Evolutionary conservation across 2,888 invertebrate genomes (phyloP).

Genomic region (Euspilapteryx auroguttella): DNA sequence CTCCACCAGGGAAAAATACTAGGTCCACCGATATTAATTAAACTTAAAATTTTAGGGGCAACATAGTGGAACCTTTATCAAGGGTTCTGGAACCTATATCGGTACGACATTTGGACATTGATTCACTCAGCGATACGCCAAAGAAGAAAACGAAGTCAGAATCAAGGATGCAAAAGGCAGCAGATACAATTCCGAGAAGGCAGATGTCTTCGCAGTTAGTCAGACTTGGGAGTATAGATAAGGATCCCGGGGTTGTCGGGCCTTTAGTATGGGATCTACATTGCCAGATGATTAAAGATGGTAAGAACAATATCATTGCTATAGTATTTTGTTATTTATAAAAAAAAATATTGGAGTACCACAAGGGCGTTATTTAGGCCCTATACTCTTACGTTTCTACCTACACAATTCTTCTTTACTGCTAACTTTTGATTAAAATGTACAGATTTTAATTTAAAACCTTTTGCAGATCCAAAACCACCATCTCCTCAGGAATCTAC

Average conservation of each 20-base stretch:
- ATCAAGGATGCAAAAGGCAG: conserved; percentile 39
- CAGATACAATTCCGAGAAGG: conserved; percentile 30
- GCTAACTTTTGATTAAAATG: too few species aligned
- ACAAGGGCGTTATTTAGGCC: too few species aligned
- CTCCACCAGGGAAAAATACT: too few species aligned
- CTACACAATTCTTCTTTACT: too few species aligned
- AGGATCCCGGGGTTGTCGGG: conserved; percentile 82
- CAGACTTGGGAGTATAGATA: conserved; percentile 73
- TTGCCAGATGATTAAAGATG: conserved; percentile 66
- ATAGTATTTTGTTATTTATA: not conserved
- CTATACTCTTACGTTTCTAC: too few species aligned
- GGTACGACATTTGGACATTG: conserved; percentile 70
- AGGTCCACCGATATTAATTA: too few species aligned
- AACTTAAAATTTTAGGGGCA: conserved; percentile 63
- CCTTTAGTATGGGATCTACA: conserved; percentile 84
- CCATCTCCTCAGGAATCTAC: too few species aligned
- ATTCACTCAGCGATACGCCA: conserved; percentile 22
- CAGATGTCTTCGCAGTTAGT: conserved; percentile 53
- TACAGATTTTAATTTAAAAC: too few species aligned
- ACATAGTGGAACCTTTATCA: conserved; percentile 76
- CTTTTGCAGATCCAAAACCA: too few species aligned
- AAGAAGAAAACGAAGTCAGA: conserved; percentile 18
- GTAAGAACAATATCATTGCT: conserved; percentile 30
- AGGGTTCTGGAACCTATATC: conserved; percentile 79
- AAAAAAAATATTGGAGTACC: too few species aligned